A percentile compares a stretch with the other conserved stretches of the same genome.
Conservation (phyloP, 2,797 vertebrate species). For the Crocidura indochinensis region DNA sequence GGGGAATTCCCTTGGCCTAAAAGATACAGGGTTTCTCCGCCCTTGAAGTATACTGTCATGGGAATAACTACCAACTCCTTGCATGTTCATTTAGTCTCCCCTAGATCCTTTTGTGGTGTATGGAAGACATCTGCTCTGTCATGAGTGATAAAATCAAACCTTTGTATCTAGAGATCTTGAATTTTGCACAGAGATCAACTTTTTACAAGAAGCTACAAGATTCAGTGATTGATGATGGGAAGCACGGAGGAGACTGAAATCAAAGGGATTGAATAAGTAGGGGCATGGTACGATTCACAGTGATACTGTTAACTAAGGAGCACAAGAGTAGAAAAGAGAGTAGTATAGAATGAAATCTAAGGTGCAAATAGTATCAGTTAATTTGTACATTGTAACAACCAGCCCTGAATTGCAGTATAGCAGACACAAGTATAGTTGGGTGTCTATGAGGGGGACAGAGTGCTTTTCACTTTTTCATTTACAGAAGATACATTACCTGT, state of each 20-base stretch:
- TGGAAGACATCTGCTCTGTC: too few relatives aligned
- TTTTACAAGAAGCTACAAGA: not conserved
- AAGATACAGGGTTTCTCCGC: too few relatives aligned
- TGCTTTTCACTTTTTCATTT: too few relatives aligned
- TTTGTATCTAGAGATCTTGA: too few relatives aligned
- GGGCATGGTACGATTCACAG: not conserved
- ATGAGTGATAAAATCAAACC: too few relatives aligned
- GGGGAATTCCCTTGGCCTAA: too few relatives aligned
- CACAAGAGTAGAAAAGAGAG: not conserved
- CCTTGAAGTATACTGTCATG: too few relatives aligned
- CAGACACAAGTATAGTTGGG: not conserved
- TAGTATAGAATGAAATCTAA: not conserved
- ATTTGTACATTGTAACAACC: not conserved
- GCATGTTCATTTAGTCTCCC: too few relatives aligned
- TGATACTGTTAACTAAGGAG: not conserved
- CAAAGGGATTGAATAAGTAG: not conserved
- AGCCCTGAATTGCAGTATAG: not conserved
- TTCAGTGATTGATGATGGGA: not conserved
- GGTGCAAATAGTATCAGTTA: not conserved
- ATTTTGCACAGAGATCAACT: too few relatives aligned
- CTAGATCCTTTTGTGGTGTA: too few relatives aligned
- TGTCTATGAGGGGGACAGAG: not conserved
- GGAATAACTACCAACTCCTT: too few relatives aligned
- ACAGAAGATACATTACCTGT: too few relatives aligned
- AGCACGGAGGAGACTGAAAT: not conserved